A percentile compares a stretch with the other conserved stretches of the same genome.
These are phyloP conservation scores for Drosophila athabasca DNA, from an alignment of 1,140 invertebrate species.

Conservation along the genomic window DNA sequence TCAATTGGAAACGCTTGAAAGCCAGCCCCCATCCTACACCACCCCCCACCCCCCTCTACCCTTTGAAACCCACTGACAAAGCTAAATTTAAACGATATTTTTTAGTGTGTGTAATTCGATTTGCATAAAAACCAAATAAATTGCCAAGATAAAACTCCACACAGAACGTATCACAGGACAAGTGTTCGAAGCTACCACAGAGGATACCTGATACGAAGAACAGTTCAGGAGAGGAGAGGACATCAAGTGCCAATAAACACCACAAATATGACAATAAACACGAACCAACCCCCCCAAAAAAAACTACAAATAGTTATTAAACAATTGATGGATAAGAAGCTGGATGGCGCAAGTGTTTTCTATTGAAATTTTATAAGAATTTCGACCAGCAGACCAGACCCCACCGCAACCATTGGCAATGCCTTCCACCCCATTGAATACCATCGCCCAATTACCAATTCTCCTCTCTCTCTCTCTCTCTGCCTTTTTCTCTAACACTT, in stretches of 20 bases:
- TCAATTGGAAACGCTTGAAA: conserved; percentile 47
- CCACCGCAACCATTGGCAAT: neutral
- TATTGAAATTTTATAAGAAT: neutral
- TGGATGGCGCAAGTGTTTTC: neutral
- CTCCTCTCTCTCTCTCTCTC: neutral
- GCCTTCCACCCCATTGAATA: neutral
- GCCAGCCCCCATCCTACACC: too few relatives aligned
- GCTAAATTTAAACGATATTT: conserved; percentile 36
- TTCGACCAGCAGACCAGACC: too few relatives aligned
- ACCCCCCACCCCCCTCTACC: too few relatives aligned
- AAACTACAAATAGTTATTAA: conserved; percentile 16
- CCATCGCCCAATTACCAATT: conserved; percentile 22
- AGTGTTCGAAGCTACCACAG: conserved; percentile 3
- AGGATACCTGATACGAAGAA: conserved; percentile 16
- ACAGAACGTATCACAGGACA: conserved; percentile 36
- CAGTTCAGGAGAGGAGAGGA: neutral
- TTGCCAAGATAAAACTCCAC: conserved; percentile 63
- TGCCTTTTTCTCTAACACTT: conserved; percentile 6
- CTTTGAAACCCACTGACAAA: neutral
- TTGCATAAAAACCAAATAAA: conserved; percentile 76
- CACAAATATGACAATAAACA: conserved; percentile 57
- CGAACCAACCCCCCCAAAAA: conserved; percentile 10
- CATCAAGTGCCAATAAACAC: conserved; percentile 67
- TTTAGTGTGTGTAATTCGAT: conserved; percentile 61
- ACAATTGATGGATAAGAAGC: neutral